Percentiles rank a stretch among this genome's conserved stretches.
Conservation (phyloP, 2,888 invertebrate species). For the Pollenia griseotomentosa region DNA sequence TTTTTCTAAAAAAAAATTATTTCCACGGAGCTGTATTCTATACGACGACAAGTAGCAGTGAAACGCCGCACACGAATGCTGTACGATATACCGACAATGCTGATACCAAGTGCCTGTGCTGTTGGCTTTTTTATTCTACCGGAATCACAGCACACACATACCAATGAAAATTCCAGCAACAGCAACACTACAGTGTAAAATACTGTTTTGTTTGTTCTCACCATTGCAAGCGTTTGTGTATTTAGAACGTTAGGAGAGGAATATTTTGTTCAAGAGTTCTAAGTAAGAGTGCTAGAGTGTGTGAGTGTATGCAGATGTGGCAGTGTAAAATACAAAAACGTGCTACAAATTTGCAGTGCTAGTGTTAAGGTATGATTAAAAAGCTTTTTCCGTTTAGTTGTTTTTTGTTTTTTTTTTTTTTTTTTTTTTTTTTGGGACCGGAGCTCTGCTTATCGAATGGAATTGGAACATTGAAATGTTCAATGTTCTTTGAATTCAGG, state of each 20-base stretch:
- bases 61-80: slow-evolving; percentile 80
- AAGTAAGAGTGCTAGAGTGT: background rate
- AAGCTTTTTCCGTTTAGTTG: slow-evolving; percentile 65
- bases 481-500: background rate
- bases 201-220: slow-evolving; percentile 54
- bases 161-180: slow-evolving; percentile 35
- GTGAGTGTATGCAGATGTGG: slow-evolving; percentile 33
- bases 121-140: slow-evolving; percentile 66
- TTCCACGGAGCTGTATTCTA: slow-evolving; percentile 72
- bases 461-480: slow-evolving; percentile 53
- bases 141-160: slow-evolving; percentile 70
- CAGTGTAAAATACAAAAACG: slow-evolving; percentile 56
- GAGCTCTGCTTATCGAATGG: slow-evolving; percentile 23
- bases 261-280: slow-evolving; percentile 2
- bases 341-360: slow-evolving; percentile 64
- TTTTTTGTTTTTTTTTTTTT: slow-evolving; percentile 1
- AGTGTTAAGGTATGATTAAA: slow-evolving; percentile 52
- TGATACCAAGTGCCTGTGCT: slow-evolving; percentile 68
- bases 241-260: slow-evolving; percentile 69
- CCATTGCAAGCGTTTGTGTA: slow-evolving; percentile 46
- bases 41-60: slow-evolving; percentile 77
- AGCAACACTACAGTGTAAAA: slow-evolving; percentile 42
- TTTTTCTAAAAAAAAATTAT: slow-evolving; percentile 56
- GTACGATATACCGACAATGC: slow-evolving; percentile 73
- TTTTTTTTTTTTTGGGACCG: background rate